A percentile compares a stretch with the other conserved stretches of the same genome.
Evolutionary conservation across 2,888 invertebrate species (phyloP).

Genomic region (Metellina segmentata): DNA sequence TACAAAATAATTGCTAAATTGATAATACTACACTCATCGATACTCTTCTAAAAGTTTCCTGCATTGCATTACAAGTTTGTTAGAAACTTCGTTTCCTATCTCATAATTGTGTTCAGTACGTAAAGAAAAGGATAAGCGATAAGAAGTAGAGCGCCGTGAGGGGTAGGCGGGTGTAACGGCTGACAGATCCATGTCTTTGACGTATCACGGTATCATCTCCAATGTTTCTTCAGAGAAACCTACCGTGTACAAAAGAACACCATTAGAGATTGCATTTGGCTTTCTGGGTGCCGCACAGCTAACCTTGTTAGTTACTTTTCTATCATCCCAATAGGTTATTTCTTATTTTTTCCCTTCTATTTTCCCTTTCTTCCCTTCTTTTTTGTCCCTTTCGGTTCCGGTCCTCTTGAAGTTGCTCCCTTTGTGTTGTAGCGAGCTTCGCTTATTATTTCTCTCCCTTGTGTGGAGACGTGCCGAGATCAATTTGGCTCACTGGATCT

Average conservation of each 20-base stretch:
- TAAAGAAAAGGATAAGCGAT: too few species aligned
- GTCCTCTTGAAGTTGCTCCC: constrained; percentile 50
- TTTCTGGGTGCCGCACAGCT: constrained; percentile 55
- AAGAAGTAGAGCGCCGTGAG: background rate
- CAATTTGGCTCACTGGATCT: constrained; percentile 42
- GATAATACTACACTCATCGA: too few species aligned
- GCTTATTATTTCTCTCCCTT: constrained; percentile 65
- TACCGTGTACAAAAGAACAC: constrained; percentile 66
- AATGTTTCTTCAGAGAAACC: constrained; percentile 57
- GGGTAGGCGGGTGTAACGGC: background rate
- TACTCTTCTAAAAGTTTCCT: too few species aligned
- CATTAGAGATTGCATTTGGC: constrained; percentile 73
- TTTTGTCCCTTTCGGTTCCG: constrained; percentile 1
- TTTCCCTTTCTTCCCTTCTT: constrained; percentile 37
- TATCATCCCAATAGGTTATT: constrained; percentile 62
- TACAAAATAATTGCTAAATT: too few species aligned
- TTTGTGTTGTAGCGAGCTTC: constrained; percentile 36
- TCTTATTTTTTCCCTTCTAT: constrained; percentile 12
- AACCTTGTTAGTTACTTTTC: constrained; percentile 76
- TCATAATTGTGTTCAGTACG: too few species aligned
- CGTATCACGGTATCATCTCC: constrained; percentile 48
- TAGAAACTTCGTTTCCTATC: too few species aligned
- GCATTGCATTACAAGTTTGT: too few species aligned
- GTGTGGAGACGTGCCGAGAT: constrained; percentile 51
- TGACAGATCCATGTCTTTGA: constrained; percentile 58